Base-by-base conservation (phyloP, 2,888 invertebrate genomes). In the Chromoteleia sp. region DNA sequence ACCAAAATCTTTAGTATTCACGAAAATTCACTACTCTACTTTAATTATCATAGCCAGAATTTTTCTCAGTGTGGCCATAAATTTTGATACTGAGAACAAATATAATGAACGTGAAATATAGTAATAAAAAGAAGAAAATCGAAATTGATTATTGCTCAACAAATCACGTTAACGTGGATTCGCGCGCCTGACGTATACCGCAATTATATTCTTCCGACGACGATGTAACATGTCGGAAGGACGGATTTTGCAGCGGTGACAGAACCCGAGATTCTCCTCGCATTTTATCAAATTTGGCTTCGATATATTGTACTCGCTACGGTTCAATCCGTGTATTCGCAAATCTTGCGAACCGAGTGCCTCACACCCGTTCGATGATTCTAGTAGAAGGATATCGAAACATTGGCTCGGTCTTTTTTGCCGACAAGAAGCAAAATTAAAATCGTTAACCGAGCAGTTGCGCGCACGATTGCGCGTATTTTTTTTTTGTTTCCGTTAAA, bases 291-390 rank as follows among this genome's bases (percentile, higher is more conserved):
- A 75, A 65, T 25, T 54, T 36, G 29, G 29, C 39, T 58, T 6
- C 29, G 74, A 48, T 56, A 75, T 75, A 75, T 65, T 56, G 65
- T 65, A 25, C 58, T n/a, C 15, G 25, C 39, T 58, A 50, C 41
- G 50, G 45, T 50, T 75, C 67, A 75, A 65, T 75, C 67, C 50
- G 39, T 15, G 58, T 50, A 59, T 75, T 67, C 75, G 58, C 67
- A 75, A 59, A 75, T 67, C 67, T 67, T 65, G 45, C 21, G 56
- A 29, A 75, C 54, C 45, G 48, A n/a, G 30, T 12, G 33, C 21
- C 58, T 56, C 63, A 65, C 39, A 65, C 58, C 48, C n/a, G n/a
- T 39, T 25, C 52, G 17, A 48, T 58, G 58, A 70, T 58, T 33
- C 56, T 17, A 29, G 14, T 39, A 6, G 25, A 25, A 6, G 5